Base-by-base conservation (phyloP, 2,113 vertebrate genomes). In the Psophia crepitans region DNA sequence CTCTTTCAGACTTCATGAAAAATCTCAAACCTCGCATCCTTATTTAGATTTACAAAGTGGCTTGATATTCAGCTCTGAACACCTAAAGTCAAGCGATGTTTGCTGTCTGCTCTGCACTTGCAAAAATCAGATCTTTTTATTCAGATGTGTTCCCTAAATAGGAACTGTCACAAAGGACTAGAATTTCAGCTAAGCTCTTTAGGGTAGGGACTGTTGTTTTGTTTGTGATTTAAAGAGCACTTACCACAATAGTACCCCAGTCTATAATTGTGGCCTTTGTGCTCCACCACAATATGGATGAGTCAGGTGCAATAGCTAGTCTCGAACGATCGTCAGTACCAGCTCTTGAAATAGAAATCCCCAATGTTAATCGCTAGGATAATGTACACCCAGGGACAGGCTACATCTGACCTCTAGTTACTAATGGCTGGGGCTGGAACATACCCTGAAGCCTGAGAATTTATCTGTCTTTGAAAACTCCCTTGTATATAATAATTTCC, bases 241-340 rank as follows among this genome's bases (percentile, higher is more conserved):
- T 57, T 3, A 44, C 18, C 46, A 28, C 32, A 9, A 16, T 35
- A 41, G 22, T 9, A 0, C 21, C 28, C 51, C 18, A 39, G 17
- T 20, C 46, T 9, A 4, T 10, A 53, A 20, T 8, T n/a, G 41
- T 2, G 16, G 76, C n/a, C 73, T 21, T 8, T 18, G n/a, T 11
- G 30, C 54, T 63, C 75, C 49, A 32, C 17, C 33, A 22, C 27
- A 33, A 11, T 1, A 3, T 3, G 37, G 46, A 30, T 2, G 32
- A 54, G 43, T 28, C 53, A 16, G 68, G 66, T 33, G 35, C 74
- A 71, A 7, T 1, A 60, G 54, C 41, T 57, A 28, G 6, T 33
- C 37, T 66, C 2, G 1, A 28, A 4, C 0, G 6, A 32, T 0
- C 35, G n/a, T 2, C 64, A 66, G 44, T 11, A 46, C n/a, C 43